Conservation (phyloP, 2,888 invertebrate species). For the Molanna angustata region DNA sequence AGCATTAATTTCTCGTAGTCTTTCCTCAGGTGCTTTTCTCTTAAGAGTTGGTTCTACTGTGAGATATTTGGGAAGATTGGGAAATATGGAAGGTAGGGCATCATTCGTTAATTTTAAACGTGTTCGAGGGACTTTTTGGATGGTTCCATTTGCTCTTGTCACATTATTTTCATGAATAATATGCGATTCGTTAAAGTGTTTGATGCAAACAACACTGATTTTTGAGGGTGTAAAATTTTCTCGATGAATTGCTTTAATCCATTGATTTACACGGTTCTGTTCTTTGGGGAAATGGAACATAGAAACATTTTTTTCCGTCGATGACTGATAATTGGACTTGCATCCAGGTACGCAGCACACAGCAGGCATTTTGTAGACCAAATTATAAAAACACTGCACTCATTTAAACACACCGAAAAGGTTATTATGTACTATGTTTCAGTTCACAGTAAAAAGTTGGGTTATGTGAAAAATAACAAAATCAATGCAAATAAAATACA, state of each 20-base stretch:
- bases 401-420: neutral
- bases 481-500: neutral
- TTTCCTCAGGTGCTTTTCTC: neutral
- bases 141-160: neutral
- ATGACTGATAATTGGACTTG: neutral
- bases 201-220: neutral
- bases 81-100: neutral
- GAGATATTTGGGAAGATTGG: neutral
- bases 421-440: neutral
- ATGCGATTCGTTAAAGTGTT: neutral
- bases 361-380: neutral
- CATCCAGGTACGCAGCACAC: neutral
- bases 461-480: neutral
- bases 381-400: neutral
- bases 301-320: neutral
- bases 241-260: neutral
- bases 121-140: neutral
- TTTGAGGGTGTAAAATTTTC: neutral
- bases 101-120: neutral
- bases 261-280: neutral
- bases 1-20: neutral
- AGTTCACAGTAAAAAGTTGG: neutral
- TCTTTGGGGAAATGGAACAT: neutral
- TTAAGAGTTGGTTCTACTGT: neutral
- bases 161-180: neutral